Conservation (phyloP, 2,113 vertebrate genomes). For the Corythaixoides concolor region DNA sequence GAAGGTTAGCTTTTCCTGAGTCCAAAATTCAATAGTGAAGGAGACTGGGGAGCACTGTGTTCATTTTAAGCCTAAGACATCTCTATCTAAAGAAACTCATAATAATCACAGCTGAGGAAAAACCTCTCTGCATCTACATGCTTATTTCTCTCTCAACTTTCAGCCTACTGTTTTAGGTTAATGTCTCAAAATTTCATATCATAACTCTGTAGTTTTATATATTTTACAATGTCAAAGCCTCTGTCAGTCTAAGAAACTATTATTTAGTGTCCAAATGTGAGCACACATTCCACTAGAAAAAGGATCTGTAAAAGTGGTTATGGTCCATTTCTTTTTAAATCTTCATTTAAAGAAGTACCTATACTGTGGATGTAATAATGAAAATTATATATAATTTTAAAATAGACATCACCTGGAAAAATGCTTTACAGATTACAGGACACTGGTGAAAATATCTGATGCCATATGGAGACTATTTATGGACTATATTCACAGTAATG, state of each 20-base stretch:
- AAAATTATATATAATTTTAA: slow-evolving; percentile 25
- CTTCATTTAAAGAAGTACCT: not conserved
- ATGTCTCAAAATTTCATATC: not conserved
- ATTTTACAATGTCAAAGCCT: not conserved
- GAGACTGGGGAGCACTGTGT: not conserved
- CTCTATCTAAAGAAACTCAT: not conserved
- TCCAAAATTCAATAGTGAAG: not conserved
- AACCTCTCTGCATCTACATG: not conserved
- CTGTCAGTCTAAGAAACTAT: not conserved
- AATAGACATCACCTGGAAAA: slow-evolving; percentile 31
- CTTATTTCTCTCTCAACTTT: not conserved
- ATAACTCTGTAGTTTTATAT: not conserved
- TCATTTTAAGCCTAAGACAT: not conserved
- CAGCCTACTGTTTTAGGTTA: not conserved
- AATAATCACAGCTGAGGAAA: not conserved
- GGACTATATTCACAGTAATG: not conserved
- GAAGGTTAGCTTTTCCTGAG: not conserved
- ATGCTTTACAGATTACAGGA: slow-evolving; percentile 31
- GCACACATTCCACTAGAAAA: not conserved
- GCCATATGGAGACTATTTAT: slow-evolving; percentile 54
- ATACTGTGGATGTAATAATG: not conserved
- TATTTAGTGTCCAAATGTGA: not conserved
- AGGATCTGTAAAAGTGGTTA: not conserved
- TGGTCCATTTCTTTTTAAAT: not conserved
- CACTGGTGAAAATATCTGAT: not conserved